phyloP scores from a whole-genome alignment of 2,888 invertebrate species.

The Ophraella communa region DNA sequence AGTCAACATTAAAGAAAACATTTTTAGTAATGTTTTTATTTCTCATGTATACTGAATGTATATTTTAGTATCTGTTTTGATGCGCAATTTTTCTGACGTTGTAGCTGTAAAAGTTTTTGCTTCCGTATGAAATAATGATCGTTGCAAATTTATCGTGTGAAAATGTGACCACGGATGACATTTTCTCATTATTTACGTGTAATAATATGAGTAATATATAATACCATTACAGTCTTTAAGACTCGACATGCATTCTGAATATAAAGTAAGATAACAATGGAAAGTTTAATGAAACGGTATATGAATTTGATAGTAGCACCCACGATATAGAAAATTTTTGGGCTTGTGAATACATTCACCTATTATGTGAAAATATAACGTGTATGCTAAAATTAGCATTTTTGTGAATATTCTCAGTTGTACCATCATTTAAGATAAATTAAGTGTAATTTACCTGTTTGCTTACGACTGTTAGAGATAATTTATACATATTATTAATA shows the following conservation, averaged over 20 bases:
- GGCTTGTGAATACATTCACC: slow-evolving; percentile 21
- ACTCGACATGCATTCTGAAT: slow-evolving; percentile 35
- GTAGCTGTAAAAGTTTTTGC: slow-evolving; percentile 25
- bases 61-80: not conserved
- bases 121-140: slow-evolving; percentile 28
- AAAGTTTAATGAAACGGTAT: slow-evolving; percentile 35
- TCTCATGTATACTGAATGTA: not conserved
- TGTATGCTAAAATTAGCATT: not conserved
- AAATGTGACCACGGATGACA: slow-evolving; percentile 29
- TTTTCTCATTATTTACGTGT: slow-evolving; percentile 35
- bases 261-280: slow-evolving; percentile 33
- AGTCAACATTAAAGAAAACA: too few relatives aligned
- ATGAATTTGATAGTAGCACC: slow-evolving; percentile 37
- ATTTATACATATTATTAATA: too few relatives aligned
- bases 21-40: too few relatives aligned
- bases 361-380: slow-evolving; percentile 11
- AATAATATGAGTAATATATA: slow-evolving; percentile 25
- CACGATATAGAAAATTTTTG: slow-evolving; percentile 22
- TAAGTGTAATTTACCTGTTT: not conserved
- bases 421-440: not conserved
- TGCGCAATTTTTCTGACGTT: not conserved
- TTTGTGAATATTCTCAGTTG: not conserved
- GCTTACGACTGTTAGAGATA: not conserved
- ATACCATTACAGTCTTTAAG: slow-evolving; percentile 32
- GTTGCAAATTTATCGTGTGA: slow-evolving; percentile 27